A percentile compares a stretch with the other conserved stretches of the same genome.
These are phyloP conservation scores for Phrixothrix hirtus DNA, from an alignment of 2,888 invertebrate genomes.

Conservation along the genomic window DNA sequence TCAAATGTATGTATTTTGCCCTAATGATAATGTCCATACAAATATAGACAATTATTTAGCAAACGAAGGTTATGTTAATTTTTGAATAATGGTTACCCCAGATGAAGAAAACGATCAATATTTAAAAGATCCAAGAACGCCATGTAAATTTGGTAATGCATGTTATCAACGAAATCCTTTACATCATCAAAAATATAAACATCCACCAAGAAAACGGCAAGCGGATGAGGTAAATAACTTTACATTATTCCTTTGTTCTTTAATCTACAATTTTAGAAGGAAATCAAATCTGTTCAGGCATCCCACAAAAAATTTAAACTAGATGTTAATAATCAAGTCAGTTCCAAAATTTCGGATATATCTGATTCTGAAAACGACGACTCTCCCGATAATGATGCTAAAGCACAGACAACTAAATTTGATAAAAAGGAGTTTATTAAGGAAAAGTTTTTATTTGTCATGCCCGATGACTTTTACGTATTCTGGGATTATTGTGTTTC, in stretches of 20 bases:
- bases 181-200: slow-evolving; percentile 76
- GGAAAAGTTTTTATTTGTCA: slow-evolving; percentile 77
- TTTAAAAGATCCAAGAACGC: slow-evolving; percentile 53
- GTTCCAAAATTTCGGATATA: no score
- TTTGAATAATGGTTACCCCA: slow-evolving; percentile 19
- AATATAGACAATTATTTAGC: neutral
- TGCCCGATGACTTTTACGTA: slow-evolving; percentile 88
- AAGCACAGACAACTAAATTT: no score
- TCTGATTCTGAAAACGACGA: no score
- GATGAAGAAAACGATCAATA: slow-evolving; percentile 36
- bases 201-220: slow-evolving; percentile 61
- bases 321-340: no score
- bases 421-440: slow-evolving; percentile 60
- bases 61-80: slow-evolving; percentile 4
- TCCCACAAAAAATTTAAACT: no score
- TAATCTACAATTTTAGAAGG: neutral
- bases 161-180: slow-evolving; percentile 82
- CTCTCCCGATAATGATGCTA: no score
- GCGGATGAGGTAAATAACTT: slow-evolving; percentile 22
- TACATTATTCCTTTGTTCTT: slow-evolving; percentile 16
- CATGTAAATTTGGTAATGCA: slow-evolving; percentile 76
- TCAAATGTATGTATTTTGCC: neutral
- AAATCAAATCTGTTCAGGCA: no score
- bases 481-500: slow-evolving; percentile 78
- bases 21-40: neutral